These are phyloP conservation scores for Leptopterna dolabrata DNA, from an alignment of 2,888 invertebrate species.

Conservation along the genomic window DNA sequence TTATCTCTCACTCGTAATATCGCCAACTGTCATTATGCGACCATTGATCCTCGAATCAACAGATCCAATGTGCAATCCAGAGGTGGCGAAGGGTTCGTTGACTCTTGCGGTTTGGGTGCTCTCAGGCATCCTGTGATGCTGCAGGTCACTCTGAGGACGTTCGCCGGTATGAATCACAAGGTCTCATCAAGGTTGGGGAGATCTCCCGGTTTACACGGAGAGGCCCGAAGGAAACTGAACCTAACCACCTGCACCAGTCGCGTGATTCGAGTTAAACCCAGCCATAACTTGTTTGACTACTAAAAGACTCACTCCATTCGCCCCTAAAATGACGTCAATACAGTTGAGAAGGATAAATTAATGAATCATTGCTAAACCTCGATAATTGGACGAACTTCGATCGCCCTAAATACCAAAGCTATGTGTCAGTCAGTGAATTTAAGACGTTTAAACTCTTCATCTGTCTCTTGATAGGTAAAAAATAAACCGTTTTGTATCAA, in stretches of 20 bases:
- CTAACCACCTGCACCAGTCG: neutral
- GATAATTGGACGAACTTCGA: neutral
- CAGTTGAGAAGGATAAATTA: neutral
- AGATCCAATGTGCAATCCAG: neutral
- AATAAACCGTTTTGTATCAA: too few relatives aligned
- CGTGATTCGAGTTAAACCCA: neutral
- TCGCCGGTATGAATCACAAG: neutral
- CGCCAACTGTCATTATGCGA: neutral
- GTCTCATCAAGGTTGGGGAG: neutral
- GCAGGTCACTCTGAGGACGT: neutral
- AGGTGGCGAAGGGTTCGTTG: conserved; percentile 4
- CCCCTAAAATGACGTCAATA: neutral
- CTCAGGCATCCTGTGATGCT: neutral
- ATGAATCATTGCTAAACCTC: neutral
- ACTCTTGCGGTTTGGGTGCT: neutral
- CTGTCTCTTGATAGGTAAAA: too few relatives aligned
- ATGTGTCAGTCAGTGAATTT: neutral
- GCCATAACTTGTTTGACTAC: neutral
- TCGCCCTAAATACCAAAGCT: neutral
- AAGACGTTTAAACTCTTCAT: too few relatives aligned
- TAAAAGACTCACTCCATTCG: neutral
- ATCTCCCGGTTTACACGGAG: neutral
- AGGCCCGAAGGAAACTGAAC: neutral
- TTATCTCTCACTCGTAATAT: too few relatives aligned
- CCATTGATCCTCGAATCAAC: neutral